These are phyloP conservation scores for Carassius carassius DNA, from an alignment of 2,113 vertebrate species.

Conservation along the genomic window DNA sequence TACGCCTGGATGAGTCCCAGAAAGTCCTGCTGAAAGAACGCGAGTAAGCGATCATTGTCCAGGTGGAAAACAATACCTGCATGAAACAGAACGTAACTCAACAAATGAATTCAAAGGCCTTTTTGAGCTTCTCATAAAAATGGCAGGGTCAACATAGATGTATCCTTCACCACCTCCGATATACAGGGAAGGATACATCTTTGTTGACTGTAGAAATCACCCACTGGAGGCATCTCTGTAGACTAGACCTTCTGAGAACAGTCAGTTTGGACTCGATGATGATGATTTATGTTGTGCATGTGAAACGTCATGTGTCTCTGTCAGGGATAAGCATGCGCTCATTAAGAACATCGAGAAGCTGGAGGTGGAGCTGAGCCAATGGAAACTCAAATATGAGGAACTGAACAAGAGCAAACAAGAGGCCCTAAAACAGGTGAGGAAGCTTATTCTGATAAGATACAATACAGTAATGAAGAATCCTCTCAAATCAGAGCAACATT, in stretches of 20 bases:
- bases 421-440: constrained; percentile 89
- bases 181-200: background rate
- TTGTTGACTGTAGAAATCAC: background rate
- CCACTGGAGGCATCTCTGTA: background rate
- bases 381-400: constrained; percentile 96
- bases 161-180: background rate
- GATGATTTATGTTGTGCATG: background rate
- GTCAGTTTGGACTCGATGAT: background rate
- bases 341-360: constrained; percentile 93
- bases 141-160: background rate
- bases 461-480: background rate
- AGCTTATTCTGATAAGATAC: background rate
- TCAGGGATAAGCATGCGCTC: constrained; percentile 89
- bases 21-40: constrained; percentile 90
- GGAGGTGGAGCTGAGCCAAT: constrained; percentile 90
- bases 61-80: background rate
- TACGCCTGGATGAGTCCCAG: constrained; percentile 94
- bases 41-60: constrained; percentile 73
- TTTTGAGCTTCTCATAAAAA: background rate
- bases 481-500: background rate
- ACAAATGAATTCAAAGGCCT: constrained; percentile 12
- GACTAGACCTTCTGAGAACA: background rate
- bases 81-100: background rate
- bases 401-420: constrained; percentile 95
- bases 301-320: constrained; percentile 27